phyloP scores from a whole-genome alignment of 2,113 vertebrate species.

The Apistogramma diplotaenia region DNA sequence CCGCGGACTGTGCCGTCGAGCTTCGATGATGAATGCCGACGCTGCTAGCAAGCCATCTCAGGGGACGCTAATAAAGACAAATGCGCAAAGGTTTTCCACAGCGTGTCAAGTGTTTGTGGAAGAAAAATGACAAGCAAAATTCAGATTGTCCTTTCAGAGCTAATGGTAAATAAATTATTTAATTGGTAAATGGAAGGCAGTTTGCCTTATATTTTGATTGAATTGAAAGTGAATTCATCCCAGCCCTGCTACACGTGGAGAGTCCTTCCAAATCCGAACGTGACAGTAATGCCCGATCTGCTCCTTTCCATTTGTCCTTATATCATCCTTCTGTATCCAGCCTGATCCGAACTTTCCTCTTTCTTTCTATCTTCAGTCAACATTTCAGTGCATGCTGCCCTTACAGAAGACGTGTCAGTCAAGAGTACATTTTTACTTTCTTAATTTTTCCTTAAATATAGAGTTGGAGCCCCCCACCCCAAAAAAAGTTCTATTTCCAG shows the following conservation, averaged over 20 bases:
- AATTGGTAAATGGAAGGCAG: constrained; percentile 46
- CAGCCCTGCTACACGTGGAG: constrained; percentile 19
- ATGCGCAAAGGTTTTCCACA: constrained; percentile 45
- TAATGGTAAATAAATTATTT: constrained; percentile 59
- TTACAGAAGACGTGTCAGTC: constrained; percentile 2
- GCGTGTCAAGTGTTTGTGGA: constrained; percentile 39
- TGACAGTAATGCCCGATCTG: constrained; percentile 48
- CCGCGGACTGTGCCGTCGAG: background rate
- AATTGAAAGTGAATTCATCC: constrained; percentile 55
- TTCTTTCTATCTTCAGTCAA: constrained; percentile 45
- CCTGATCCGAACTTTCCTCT: constrained; percentile 16
- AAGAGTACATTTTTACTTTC: constrained; percentile 11
- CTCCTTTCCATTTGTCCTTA: background rate
- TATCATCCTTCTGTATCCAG: background rate
- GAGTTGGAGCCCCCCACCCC: background rate
- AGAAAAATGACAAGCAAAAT: constrained; percentile 43
- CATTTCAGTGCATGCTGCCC: constrained; percentile 9
- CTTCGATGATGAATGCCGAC: constrained; percentile 51
- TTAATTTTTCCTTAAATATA: constrained; percentile 14
- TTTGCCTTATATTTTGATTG: constrained; percentile 37
- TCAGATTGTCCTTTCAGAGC: constrained; percentile 36
- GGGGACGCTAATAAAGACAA: constrained; percentile 56
- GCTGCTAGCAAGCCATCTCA: constrained; percentile 37
- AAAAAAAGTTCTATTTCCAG: constrained; percentile 11
- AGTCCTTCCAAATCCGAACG: constrained; percentile 12